A percentile compares a stretch with the other conserved stretches of the same genome.
Evolutionary conservation across 2,888 invertebrate species (phyloP).

Genomic region (Scaptomyza caliginosa): DNA sequence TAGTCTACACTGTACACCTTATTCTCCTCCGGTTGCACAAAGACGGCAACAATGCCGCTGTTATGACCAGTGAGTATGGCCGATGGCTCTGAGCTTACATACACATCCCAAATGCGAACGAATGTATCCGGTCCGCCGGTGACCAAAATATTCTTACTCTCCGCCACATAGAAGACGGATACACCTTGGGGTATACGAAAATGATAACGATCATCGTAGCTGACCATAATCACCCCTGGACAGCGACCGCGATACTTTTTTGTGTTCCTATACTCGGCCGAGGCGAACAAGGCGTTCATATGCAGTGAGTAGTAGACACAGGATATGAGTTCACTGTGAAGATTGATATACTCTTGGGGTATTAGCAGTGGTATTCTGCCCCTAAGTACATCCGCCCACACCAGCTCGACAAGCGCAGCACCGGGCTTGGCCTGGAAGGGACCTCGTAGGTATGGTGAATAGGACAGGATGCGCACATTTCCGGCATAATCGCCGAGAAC

Average conservation of each 20-base stretch:
- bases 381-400: constrained; percentile 86
- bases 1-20: constrained; percentile 89
- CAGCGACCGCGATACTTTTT: constrained; percentile 81
- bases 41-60: constrained; percentile 87
- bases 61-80: constrained; percentile 89
- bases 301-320: constrained; percentile 89
- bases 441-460: constrained; percentile 87
- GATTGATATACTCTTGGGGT: constrained; percentile 85
- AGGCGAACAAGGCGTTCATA: constrained; percentile 89
- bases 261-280: constrained; percentile 86
- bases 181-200: constrained; percentile 85
- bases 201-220: constrained; percentile 70
- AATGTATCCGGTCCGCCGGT: constrained; percentile 91
- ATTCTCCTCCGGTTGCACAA: constrained; percentile 88
- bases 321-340: constrained; percentile 89
- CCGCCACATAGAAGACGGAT: constrained; percentile 87
- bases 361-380: constrained; percentile 85
- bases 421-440: constrained; percentile 89
- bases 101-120: constrained; percentile 92
- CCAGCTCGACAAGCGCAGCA: constrained; percentile 86
- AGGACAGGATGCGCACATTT: constrained; percentile 87
- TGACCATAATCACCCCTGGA: constrained; percentile 75
- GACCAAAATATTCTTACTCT: constrained; percentile 86
- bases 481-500: constrained; percentile 91
- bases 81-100: constrained; percentile 88